A percentile compares a stretch with the other conserved stretches of the same genome.
Evolutionary conservation across 2,888 invertebrate genomes (phyloP).

Genomic region (Agriotes lineatus): DNA sequence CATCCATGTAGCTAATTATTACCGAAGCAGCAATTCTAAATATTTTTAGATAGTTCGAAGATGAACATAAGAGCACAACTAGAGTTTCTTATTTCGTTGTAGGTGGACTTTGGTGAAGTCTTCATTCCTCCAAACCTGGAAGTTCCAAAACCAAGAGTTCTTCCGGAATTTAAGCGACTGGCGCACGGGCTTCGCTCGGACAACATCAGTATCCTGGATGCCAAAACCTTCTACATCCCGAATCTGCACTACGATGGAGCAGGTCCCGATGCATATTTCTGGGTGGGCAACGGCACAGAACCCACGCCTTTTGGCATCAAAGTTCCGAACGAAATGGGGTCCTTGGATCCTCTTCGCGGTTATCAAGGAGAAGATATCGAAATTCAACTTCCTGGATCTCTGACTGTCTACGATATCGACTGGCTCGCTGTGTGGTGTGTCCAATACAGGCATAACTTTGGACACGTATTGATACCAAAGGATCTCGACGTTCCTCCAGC

Average conservation of each 20-base stretch:
- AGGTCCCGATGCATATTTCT: constrained; percentile 93
- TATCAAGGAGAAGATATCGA: constrained; percentile 95
- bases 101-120: constrained; percentile 93
- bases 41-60: no score
- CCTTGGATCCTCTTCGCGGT: constrained; percentile 82
- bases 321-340: constrained; percentile 91
- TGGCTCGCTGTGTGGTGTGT: constrained; percentile 95
- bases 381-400: constrained; percentile 85
- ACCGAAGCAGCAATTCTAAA: no score
- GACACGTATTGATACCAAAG: constrained; percentile 88
- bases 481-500: constrained; percentile 92
- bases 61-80: no score
- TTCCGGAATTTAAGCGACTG: constrained; percentile 88
- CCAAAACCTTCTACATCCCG: constrained; percentile 92
- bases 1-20: no score
- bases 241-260: constrained; percentile 93
- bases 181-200: constrained; percentile 92
- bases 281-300: constrained; percentile 91
- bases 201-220: constrained; percentile 91
- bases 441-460: constrained; percentile 90
- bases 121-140: constrained; percentile 82
- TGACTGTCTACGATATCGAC: constrained; percentile 92
- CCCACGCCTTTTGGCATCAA: constrained; percentile 86
- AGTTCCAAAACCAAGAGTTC: constrained; percentile 82
- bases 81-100: no score